phyloP scores from a whole-genome alignment of 1,140 invertebrate species.

The Littorina saxatilis region DNA sequence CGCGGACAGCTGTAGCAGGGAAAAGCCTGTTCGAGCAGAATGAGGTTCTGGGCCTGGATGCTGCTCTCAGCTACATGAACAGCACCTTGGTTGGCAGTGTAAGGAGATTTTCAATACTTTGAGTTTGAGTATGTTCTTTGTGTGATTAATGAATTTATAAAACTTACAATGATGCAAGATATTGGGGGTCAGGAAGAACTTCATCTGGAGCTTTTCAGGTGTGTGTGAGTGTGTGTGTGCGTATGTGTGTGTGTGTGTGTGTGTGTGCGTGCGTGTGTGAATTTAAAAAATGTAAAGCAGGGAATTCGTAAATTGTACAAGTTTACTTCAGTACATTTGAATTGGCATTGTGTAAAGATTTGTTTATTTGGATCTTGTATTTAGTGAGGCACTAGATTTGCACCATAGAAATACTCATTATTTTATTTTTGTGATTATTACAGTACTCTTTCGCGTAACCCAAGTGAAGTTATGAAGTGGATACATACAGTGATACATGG shows the following conservation, averaged over 20 bases:
- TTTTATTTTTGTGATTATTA: no score
- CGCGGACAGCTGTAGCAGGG: conserved; percentile 92
- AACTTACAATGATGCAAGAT: not conserved
- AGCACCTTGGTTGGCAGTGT: conserved; percentile 69
- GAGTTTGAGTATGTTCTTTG: not conserved
- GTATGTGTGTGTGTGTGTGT: not conserved
- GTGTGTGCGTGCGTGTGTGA: not conserved
- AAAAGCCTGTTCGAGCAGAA: conserved; percentile 98
- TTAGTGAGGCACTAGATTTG: no score
- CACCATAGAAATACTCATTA: no score
- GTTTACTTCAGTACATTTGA: no score
- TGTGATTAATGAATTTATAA: not conserved
- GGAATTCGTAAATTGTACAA: no score
- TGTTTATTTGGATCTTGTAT: no score
- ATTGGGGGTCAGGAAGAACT: not conserved
- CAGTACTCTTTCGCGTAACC: no score
- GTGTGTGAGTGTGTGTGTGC: not conserved
- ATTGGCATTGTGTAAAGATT: no score
- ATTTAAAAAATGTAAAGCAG: not conserved
- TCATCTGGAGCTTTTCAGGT: not conserved
- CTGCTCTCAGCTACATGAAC: conserved; percentile 97
- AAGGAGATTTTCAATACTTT: not conserved
- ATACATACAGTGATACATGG: no score
- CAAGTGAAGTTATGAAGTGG: no score
- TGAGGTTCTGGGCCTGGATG: conserved; percentile 87